phyloP scores from a whole-genome alignment of 2,888 invertebrate genomes.

The Campoplex nolae region DNA sequence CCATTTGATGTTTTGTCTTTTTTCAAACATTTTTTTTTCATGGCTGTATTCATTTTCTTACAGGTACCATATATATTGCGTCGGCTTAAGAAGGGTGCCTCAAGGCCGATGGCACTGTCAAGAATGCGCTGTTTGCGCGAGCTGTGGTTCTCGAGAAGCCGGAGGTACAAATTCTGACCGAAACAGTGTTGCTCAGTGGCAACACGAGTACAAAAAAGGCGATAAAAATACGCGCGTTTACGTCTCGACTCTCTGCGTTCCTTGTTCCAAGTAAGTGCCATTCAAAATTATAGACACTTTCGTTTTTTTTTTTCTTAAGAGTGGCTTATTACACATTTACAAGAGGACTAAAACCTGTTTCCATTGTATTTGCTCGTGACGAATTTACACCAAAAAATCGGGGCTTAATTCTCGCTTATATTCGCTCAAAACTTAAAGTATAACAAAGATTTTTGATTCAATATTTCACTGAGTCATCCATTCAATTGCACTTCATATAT shows the following conservation, averaged over 20 bases:
- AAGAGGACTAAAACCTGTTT: slow-evolving; percentile 43
- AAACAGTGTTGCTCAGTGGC: slow-evolving; percentile 85
- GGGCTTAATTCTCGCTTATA: slow-evolving; percentile 62
- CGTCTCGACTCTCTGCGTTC: slow-evolving; percentile 88
- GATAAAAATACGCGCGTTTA: slow-evolving; percentile 85
- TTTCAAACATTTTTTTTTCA: slow-evolving; percentile 1
- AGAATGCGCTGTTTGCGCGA: slow-evolving; percentile 89
- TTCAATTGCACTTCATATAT: slow-evolving; percentile 45
- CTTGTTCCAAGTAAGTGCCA: slow-evolving; percentile 88
- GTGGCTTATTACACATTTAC: slow-evolving; percentile 56
- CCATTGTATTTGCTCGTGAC: slow-evolving; percentile 54
- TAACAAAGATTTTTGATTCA: slow-evolving; percentile 15
- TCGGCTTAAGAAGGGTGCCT: slow-evolving; percentile 92
- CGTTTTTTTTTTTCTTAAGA: slow-evolving; percentile 34
- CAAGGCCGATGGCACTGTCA: slow-evolving; percentile 96
- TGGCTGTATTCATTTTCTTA: neutral
- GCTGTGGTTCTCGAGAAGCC: slow-evolving; percentile 85
- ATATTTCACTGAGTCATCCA: slow-evolving; percentile 50
- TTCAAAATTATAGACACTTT: neutral
- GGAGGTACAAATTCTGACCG: slow-evolving; percentile 83
- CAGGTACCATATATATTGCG: slow-evolving; percentile 95
- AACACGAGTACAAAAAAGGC: slow-evolving; percentile 86
- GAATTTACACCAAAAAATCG: slow-evolving; percentile 18
- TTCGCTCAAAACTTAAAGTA: slow-evolving; percentile 35
- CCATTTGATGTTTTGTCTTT: neutral